Conservation (phyloP, 2,113 vertebrate species). For the Salvelinus namaycush region DNA sequence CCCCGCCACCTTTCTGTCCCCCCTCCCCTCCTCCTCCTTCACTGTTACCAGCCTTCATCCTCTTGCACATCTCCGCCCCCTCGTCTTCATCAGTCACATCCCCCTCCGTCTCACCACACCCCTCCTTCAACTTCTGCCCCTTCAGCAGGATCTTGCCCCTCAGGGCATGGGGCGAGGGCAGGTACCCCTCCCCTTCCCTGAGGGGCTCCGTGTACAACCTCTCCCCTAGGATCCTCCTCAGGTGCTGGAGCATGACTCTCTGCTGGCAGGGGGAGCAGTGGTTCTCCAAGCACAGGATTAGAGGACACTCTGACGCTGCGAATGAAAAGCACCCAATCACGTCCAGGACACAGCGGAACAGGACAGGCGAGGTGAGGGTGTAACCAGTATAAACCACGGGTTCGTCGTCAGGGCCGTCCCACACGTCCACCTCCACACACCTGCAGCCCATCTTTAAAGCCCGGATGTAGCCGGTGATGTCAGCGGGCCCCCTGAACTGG, state of each 20-base stretch:
- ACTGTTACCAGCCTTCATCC: slow-evolving; percentile 57
- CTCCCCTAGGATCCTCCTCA: slow-evolving; percentile 83
- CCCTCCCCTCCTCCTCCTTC: slow-evolving; percentile 37
- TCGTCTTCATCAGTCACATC: slow-evolving; percentile 89
- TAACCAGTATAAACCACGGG: slow-evolving; percentile 90
- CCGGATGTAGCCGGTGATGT: slow-evolving; percentile 90
- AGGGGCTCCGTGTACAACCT: slow-evolving; percentile 78
- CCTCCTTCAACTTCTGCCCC: slow-evolving; percentile 81
- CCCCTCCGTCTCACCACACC: slow-evolving; percentile 77
- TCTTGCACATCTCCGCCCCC: slow-evolving; percentile 74
- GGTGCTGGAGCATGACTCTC: slow-evolving; percentile 84
- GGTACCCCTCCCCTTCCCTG: slow-evolving; percentile 77
- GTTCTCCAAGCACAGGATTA: slow-evolving; percentile 91
- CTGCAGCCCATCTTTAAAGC: slow-evolving; percentile 94
- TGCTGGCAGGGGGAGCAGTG: slow-evolving; percentile 90
- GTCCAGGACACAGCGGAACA: slow-evolving; percentile 86
- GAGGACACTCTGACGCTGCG: slow-evolving; percentile 87
- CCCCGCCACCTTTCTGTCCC: slow-evolving; percentile 67
- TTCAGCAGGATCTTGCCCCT: slow-evolving; percentile 87
- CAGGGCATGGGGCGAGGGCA: slow-evolving; percentile 85
- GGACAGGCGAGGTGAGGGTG: slow-evolving; percentile 86
- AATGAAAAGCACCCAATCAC: slow-evolving; percentile 89
- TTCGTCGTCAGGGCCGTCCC: slow-evolving; percentile 88
- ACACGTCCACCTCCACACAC: slow-evolving; percentile 89
- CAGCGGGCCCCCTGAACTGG: slow-evolving; percentile 88